Percentiles rank a stretch among this genome's conserved stretches.
phyloP scores from a whole-genome alignment of 2,113 vertebrate genomes.

The Amphiprion ocellaris region DNA sequence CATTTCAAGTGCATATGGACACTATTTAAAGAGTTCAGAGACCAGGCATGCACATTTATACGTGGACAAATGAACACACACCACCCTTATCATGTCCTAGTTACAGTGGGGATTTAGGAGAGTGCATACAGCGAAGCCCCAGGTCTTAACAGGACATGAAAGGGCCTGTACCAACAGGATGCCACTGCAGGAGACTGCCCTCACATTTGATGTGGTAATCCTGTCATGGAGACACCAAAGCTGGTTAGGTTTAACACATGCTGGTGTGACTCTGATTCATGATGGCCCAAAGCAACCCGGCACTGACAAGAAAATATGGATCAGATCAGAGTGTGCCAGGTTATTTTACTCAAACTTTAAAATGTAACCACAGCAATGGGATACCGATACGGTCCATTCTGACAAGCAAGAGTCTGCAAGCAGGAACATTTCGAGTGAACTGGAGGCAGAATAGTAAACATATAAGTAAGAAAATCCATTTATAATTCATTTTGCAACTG shows the following conservation, averaged over 20 bases:
- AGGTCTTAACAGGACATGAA: conserved; percentile 74
- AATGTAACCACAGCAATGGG: conserved; percentile 17
- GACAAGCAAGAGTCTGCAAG: background rate
- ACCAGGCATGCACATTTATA: background rate
- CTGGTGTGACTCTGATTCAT: conserved; percentile 60
- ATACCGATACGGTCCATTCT: conserved; percentile 13
- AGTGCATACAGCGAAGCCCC: conserved; percentile 50
- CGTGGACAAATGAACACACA: background rate
- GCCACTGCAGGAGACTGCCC: conserved; percentile 70
- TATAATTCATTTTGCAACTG: conserved; percentile 13
- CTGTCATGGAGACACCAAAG: conserved; percentile 74
- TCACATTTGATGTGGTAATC: conserved; percentile 77
- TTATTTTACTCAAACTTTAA: conserved; percentile 34
- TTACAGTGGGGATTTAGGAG: conserved; percentile 49
- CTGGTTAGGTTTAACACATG: conserved; percentile 67
- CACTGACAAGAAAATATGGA: conserved; percentile 50
- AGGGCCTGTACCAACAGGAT: conserved; percentile 65
- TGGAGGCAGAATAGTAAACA: background rate
- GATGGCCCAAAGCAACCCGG: conserved; percentile 44
- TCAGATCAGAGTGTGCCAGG: conserved; percentile 34
- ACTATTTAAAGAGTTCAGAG: background rate
- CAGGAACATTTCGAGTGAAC: conserved; percentile 17
- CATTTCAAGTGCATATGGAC: background rate
- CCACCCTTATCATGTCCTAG: conserved; percentile 39
- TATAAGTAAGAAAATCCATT: conserved; percentile 22